These are phyloP conservation scores for Eulemur rufifrons DNA, from an alignment of 2,113 vertebrate species.

Conservation along the genomic window DNA sequence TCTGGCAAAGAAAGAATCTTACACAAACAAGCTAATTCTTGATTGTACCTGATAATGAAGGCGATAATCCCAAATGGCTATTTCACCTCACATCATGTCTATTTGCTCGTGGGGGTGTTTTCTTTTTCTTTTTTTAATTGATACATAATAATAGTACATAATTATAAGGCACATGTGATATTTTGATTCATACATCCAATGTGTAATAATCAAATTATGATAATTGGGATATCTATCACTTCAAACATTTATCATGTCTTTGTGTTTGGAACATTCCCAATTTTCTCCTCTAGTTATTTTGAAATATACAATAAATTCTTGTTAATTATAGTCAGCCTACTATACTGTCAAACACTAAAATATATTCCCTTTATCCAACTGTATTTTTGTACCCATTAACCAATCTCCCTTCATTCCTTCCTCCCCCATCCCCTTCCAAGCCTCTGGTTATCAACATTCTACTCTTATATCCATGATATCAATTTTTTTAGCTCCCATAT, in stretches of 20 bases:
- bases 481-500: background rate
- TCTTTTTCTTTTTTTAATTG: background rate
- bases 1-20: background rate
- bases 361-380: background rate
- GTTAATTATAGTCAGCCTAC: background rate
- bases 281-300: background rate
- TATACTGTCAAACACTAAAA: background rate
- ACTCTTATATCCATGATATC: background rate
- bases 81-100: background rate
- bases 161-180: background rate
- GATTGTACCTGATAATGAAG: background rate
- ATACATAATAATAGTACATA: background rate
- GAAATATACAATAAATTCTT: background rate
- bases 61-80: background rate
- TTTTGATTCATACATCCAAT: background rate
- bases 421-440: background rate
- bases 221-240: background rate
- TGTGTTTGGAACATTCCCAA: background rate
- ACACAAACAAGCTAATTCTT: background rate
- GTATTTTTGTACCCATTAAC: background rate
- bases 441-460: background rate
- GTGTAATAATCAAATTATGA: background rate
- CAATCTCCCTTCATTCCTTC: background rate
- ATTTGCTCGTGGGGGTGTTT: background rate
- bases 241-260: background rate